Percentiles rank a stretch among this genome's conserved stretches.
These are phyloP conservation scores for Lutjanus argentimaculatus DNA, from an alignment of 2,797 vertebrate genomes.

Conservation along the genomic window DNA sequence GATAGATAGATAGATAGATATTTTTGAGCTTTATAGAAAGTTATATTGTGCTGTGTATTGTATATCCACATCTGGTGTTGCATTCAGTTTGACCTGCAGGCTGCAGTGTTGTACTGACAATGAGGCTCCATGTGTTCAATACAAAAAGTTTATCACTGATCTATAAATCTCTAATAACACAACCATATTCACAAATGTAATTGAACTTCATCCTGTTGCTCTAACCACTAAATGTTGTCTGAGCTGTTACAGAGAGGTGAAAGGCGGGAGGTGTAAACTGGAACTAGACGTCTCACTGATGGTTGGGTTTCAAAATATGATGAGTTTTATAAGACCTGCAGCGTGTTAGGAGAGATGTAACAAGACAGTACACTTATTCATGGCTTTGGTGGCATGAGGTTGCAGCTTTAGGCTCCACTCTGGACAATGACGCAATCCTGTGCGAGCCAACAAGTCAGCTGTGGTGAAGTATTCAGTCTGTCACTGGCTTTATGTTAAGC, in stretches of 20 bases:
- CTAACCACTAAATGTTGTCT: neutral
- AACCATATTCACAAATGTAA: neutral
- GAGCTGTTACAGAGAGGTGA: neutral
- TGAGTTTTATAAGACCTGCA: too few relatives aligned
- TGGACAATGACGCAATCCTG: slow-evolving; percentile 11
- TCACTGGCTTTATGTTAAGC: neutral
- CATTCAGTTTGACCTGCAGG: slow-evolving; percentile 69
- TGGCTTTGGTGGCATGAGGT: slow-evolving; percentile 17
- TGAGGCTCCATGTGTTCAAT: neutral
- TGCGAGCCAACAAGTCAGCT: slow-evolving; percentile 4
- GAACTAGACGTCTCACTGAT: neutral
- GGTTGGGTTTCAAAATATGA: slow-evolving; percentile 1
- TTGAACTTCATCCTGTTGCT: neutral
- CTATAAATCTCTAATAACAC: neutral
- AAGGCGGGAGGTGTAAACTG: neutral
- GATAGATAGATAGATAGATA: neutral
- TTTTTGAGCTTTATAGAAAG: slow-evolving; percentile 3
- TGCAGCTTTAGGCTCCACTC: neutral
- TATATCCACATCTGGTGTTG: slow-evolving; percentile 18
- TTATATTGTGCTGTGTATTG: neutral
- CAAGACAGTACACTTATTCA: slow-evolving; percentile 15
- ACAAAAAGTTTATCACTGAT: neutral
- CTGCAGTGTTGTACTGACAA: slow-evolving; percentile 63
- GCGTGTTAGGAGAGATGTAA: neutral
- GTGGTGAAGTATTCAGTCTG: slow-evolving; percentile 13